phyloP scores from a whole-genome alignment of 2,888 invertebrate species.

The Cepaea hortensis region DNA sequence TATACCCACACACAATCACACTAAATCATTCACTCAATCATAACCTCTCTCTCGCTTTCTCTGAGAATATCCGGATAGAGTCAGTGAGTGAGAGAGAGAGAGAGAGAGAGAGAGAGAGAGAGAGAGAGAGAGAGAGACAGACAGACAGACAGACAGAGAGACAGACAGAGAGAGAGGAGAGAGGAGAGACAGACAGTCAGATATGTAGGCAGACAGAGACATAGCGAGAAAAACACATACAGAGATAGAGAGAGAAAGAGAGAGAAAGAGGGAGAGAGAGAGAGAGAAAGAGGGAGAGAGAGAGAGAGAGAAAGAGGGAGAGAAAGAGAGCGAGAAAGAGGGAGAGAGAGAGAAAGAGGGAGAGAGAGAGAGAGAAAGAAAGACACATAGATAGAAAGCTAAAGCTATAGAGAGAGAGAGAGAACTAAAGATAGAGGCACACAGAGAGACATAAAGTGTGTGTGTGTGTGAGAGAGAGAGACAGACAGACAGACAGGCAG shows the following conservation, averaged over 20 bases:
- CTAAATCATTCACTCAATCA: no score
- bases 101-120: neutral
- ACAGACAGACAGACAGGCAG: neutral
- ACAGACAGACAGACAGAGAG: neutral
- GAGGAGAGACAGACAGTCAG: neutral
- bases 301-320: neutral
- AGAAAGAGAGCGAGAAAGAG: neutral
- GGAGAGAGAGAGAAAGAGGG: neutral
- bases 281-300: neutral
- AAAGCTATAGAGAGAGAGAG: neutral
- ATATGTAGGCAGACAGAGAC: neutral
- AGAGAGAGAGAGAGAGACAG: neutral
- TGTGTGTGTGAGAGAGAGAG: neutral
- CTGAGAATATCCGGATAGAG: no score
- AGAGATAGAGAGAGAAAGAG: neutral
- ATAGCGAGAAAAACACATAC: neutral
- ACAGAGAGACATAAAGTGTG: no score
- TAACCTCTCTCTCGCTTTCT: no score
- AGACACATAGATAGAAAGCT: neutral
- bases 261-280: neutral
- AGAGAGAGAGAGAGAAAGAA: neutral
- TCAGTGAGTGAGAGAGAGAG: neutral
- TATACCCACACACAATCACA: no score
- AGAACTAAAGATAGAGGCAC: neutral
- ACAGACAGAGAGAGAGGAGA: neutral